Evolutionary conservation across 2,888 invertebrate genomes (phyloP), one percentile per base, ranked within the genome.

Genomic region (Sesamia inferens): DNA sequence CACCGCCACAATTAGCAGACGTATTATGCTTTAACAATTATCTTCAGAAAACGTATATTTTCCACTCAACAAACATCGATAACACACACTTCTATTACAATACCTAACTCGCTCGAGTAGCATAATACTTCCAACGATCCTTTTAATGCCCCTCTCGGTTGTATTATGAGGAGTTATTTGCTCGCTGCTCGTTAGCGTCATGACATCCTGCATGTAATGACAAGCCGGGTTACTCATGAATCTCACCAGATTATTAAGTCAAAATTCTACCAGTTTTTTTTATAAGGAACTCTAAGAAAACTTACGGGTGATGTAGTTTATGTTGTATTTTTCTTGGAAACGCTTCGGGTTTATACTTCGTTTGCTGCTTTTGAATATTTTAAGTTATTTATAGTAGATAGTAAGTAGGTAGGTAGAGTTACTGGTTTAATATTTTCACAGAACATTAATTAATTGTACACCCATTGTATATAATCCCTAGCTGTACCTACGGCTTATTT

Each of bases 101-200:
- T 54, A 67, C 68, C 31, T 24, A 70, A 81, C 86, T 87, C 54
- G 85, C 68, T 73, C 86, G 31, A 85, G 86, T 82, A 78, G 71
- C 73, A 66, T 42, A 64, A 70, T 67, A 78, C 74, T 82, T 69
- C 54, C 71, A 85, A 85, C 76, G 82, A 73, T 77, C 82, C 75
- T 61, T 72, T 74, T 76, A 64, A 80, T 75, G 71, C 81, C 76
- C 73, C 74, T 83, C 79, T 84, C 73, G 79, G 65, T 73, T 81
- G 76, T 83, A 85, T 85, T 88, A 92, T 92, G 92, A 92, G 88
- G 90, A 93, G 93, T 92, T 94, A 93, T 94, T 94, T 93, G 92
- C 92, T 91, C 86, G 85, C 86, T 87, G 90, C 94, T 94, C 93
- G 92, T 94, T 94, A 94, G 91, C 87, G 83, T 88, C 88, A 90